Conservation (phyloP, 2,797 vertebrate genomes). For the Pseudochirops corinnae region DNA sequence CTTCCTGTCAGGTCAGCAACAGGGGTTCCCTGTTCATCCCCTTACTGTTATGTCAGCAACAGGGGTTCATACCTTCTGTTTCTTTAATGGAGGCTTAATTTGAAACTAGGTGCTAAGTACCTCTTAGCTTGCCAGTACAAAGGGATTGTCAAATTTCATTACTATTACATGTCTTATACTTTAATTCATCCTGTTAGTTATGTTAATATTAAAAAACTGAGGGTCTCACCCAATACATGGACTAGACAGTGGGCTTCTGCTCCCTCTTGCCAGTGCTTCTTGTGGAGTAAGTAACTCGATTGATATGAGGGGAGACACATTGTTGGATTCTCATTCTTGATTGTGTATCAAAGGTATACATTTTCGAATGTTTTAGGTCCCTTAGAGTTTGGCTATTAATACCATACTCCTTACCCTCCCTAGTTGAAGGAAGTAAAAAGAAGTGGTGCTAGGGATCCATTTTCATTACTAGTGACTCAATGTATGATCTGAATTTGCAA, state of each 20-base stretch:
- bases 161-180: too few relatives aligned
- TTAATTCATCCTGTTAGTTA: background rate
- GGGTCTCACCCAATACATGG: background rate
- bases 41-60: too few relatives aligned
- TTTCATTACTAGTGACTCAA: slow-evolving; percentile 20
- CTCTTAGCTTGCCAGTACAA: too few relatives aligned
- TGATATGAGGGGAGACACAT: background rate
- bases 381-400: background rate
- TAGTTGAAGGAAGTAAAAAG: background rate
- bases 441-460: background rate
- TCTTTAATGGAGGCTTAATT: too few relatives aligned
- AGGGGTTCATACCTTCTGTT: too few relatives aligned
- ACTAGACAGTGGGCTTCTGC: background rate
- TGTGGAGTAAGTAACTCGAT: background rate
- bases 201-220: background rate
- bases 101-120: too few relatives aligned
- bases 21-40: too few relatives aligned
- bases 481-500: slow-evolving; percentile 12
- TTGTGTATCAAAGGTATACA: background rate
- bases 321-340: background rate
- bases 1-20: too few relatives aligned
- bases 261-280: background rate
- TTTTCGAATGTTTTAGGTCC: background rate
- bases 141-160: too few relatives aligned
- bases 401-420: background rate